A percentile compares a stretch with the other conserved stretches of the same genome.
These are phyloP conservation scores for Xyrauchen texanus DNA, from an alignment of 2,113 vertebrate genomes.

Conservation along the genomic window DNA sequence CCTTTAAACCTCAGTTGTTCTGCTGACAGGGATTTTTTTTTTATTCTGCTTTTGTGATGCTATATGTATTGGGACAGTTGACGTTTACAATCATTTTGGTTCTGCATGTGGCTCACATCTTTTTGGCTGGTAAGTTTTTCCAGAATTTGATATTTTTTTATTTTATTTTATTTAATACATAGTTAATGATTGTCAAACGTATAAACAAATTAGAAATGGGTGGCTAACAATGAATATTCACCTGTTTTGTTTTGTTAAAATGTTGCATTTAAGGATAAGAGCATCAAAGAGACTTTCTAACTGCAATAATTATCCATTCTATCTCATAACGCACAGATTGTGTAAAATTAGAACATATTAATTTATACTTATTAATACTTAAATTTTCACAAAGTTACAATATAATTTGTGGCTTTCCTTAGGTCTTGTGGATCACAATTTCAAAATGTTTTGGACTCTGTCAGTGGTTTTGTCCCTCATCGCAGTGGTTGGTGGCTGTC, in stretches of 20 bases:
- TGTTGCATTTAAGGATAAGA: no score
- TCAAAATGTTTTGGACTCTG: constrained; percentile 41
- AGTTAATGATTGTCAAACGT: no score
- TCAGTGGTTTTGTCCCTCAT: constrained; percentile 27
- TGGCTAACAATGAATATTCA: neutral
- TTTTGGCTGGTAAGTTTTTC: constrained; percentile 2
- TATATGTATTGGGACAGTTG: no score
- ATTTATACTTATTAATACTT: neutral
- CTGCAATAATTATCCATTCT: neutral
- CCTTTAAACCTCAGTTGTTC: neutral
- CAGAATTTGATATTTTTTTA: neutral
- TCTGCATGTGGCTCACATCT: no score
- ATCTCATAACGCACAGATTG: neutral
- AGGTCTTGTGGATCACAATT: constrained; percentile 1
- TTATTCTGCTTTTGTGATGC: neutral
- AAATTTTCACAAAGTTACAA: neutral
- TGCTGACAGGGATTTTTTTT: constrained; percentile 26
- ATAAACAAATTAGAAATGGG: neutral
- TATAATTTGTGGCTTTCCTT: constrained; percentile 20
- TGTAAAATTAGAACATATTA: constrained; percentile 1
- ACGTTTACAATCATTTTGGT: no score
- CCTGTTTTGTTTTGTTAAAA: neutral
- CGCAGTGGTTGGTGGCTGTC: constrained; percentile 35
- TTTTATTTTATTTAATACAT: no score
- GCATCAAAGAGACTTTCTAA: no score